Evolutionary conservation across 2,797 vertebrate species (phyloP).

Genomic region (Morus bassanus): DNA sequence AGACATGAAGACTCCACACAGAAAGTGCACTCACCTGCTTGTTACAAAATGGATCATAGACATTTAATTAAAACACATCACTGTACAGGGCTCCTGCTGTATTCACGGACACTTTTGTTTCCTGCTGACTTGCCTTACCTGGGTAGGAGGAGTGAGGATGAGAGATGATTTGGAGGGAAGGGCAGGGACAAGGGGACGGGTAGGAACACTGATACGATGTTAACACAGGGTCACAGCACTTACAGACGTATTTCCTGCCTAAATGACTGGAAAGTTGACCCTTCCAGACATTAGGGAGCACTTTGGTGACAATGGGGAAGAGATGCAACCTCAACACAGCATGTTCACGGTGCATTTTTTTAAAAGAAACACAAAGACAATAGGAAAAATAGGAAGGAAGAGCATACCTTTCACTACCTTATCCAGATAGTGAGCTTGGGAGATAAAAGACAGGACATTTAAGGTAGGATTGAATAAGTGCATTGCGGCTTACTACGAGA

Average conservation of each 20-base stretch:
- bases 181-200: conserved; percentile 9
- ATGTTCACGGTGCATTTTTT: conserved; percentile 52
- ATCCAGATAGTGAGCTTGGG: conserved; percentile 99
- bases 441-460: conserved; percentile 99
- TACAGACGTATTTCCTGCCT: neutral
- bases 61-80: conserved; percentile 26
- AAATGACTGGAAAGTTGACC: conserved; percentile 46
- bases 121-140: conserved; percentile 42
- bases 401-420: conserved; percentile 99
- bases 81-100: neutral
- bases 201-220: conserved; percentile 50
- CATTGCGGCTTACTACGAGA: conserved; percentile 70
- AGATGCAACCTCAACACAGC: conserved; percentile 45
- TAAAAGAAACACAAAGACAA: conserved; percentile 76
- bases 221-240: conserved; percentile 35
- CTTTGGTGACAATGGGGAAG: conserved; percentile 50
- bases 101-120: neutral
- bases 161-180: conserved; percentile 10
- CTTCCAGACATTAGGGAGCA: conserved; percentile 46
- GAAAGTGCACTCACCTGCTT: conserved; percentile 63
- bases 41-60: neutral
- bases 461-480: conserved; percentile 89
- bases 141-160: conserved; percentile 31
- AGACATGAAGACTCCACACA: neutral
- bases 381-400: conserved; percentile 83